Evolutionary conservation across 1,140 invertebrate genomes (phyloP), one percentile per base, ranked within the genome.

Genomic region (Episyrphus balteatus): DNA sequence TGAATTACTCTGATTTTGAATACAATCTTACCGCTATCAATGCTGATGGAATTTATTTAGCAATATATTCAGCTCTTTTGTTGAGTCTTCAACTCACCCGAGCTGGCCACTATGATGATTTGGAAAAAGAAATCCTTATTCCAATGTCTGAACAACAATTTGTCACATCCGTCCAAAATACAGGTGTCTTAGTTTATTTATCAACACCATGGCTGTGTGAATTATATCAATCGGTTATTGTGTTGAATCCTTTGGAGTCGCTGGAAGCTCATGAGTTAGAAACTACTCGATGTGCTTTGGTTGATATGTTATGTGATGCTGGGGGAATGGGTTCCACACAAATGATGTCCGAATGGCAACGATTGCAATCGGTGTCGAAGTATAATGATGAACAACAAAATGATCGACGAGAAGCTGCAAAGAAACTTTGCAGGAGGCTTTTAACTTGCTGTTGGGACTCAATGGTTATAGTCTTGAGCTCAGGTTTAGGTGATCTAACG

Each of bases 31-130:
- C 86, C 18, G 91, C 94, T 39, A 86, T 94, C 72, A 96, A 96
- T 69, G 90, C 91, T 17, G 92, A 96, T 73, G 91, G 91, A 42
- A 87, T 96, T 42, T 96, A 96, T 66, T 72, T 94, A 44, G 86
- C 91, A 1, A 89, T 87, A 1, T 92, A 92, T 60, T 81, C 86
- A 2, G 83, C 86, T 2, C 69, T 96, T 15, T 67, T 88, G 32
- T 70, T 96, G 0, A 92, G 88, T 63, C 68, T 93, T 13, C 88
- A 87, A 61, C 73, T 94, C 5, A 81, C 86, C 38, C 75, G 80
- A 51, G 74, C 74, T 36, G 81, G 84, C 44, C 90, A 87, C 65
- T 92, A 93, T 61, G 75, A 78, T 39, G 72, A 79, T 54, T 72
- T 78, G 44, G 72, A 71, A 49, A 64, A 60, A 47, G 58, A 58